Percentiles rank a stretch among this genome's conserved stretches.
Evolutionary conservation across 2,888 invertebrate genomes (phyloP).

Genomic region (Synanthedon myopaeformis): DNA sequence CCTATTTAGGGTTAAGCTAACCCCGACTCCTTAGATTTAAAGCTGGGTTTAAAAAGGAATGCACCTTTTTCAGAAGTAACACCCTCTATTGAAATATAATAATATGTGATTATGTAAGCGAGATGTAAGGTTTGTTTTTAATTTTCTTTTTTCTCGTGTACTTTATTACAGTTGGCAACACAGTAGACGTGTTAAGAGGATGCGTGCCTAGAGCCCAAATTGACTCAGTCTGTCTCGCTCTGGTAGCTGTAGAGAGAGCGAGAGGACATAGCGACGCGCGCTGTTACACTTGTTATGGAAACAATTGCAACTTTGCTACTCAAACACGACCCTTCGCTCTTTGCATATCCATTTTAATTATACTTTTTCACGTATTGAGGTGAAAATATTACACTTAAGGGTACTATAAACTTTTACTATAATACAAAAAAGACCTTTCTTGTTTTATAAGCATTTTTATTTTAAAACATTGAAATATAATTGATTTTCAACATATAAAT

Average conservation of each 20-base stretch:
- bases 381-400: slow-evolving; percentile 17
- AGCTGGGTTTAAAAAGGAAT: too few species aligned
- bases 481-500: background rate
- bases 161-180: slow-evolving; percentile 52
- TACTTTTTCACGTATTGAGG: slow-evolving; percentile 34
- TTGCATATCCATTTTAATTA: slow-evolving; percentile 12
- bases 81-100: too few species aligned
- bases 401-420: background rate
- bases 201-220: slow-evolving; percentile 50
- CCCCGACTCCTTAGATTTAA: too few species aligned
- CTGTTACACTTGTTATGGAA: slow-evolving; percentile 48
- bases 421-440: background rate
- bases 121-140: too few species aligned
- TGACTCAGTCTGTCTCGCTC: slow-evolving; percentile 50
- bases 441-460: slow-evolving; percentile 1
- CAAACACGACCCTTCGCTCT: slow-evolving; percentile 11
- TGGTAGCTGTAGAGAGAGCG: slow-evolving; percentile 50
- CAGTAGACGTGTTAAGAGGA: slow-evolving; percentile 51
- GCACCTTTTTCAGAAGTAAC: too few species aligned
- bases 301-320: slow-evolving; percentile 47
- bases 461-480: background rate
- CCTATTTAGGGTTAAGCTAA: too few species aligned
- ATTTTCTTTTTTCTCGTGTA: background rate
- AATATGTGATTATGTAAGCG: too few species aligned
- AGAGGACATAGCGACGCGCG: slow-evolving; percentile 58